Conservation (phyloP, 2,888 invertebrate genomes). For the Gonocerus acuteangulatus region DNA sequence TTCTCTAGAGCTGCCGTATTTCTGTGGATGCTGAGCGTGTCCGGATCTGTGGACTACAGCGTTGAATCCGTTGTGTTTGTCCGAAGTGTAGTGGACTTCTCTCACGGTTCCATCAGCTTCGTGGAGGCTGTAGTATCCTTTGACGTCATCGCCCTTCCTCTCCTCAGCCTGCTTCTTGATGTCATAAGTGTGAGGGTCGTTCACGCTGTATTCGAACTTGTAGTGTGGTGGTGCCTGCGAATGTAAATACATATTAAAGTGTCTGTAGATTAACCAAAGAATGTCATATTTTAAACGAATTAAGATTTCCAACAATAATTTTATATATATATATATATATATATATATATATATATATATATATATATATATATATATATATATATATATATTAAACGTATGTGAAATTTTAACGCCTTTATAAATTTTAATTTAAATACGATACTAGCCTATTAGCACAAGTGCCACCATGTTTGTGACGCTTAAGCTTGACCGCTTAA, state of each 20-base stretch:
- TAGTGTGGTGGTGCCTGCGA: conserved; percentile 27
- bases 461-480: no score
- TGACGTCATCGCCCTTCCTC: conserved; percentile 31
- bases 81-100: conserved; percentile 38
- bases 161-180: conserved; percentile 28
- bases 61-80: conserved; percentile 39
- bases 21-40: conserved; percentile 36
- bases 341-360: conserved; percentile 16
- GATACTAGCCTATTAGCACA: no score
- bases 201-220: conserved; percentile 28
- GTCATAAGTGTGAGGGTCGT: conserved; percentile 25
- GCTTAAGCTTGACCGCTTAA: no score
- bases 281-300: background rate
- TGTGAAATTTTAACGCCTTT: no score
- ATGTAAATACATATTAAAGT: no score
- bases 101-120: conserved; percentile 39
- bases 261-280: no score
- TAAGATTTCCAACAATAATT: background rate
- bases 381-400: no score
- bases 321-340: background rate
- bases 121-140: conserved; percentile 30
- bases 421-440: no score
- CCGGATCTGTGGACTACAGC: conserved; percentile 38
- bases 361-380: background rate
- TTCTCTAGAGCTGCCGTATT: conserved; percentile 24